A percentile compares a stretch with the other conserved stretches of the same genome.
Conservation (phyloP, 2,113 vertebrate species). For the Bungarus multicinctus region DNA sequence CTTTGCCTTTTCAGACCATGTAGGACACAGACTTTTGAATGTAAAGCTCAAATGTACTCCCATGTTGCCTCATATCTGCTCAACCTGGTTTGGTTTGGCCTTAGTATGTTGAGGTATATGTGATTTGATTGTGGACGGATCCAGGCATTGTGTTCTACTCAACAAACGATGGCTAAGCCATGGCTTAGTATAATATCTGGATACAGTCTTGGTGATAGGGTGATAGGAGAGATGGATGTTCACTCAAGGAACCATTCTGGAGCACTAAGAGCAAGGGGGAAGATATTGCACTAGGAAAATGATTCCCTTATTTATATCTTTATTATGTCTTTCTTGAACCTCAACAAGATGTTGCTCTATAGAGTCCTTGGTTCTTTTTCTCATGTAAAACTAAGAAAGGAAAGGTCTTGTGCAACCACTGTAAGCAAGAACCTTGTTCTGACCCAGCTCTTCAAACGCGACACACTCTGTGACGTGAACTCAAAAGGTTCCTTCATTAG, state of each 20-base stretch:
- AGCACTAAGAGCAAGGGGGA: neutral
- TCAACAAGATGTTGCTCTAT: neutral
- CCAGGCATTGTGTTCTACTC: neutral
- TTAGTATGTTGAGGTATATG: neutral
- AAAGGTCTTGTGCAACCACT: no score
- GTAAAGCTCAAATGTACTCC: neutral
- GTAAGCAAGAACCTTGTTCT: no score
- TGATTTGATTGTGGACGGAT: neutral
- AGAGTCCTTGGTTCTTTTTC: neutral
- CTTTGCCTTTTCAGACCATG: neutral
- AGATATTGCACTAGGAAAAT: neutral
- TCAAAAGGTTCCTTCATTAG: no score
- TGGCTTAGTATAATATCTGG: neutral
- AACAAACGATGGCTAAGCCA: neutral
- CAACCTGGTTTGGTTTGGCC: neutral
- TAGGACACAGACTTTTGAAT: neutral
- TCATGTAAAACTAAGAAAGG: no score
- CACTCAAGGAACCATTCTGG: neutral
- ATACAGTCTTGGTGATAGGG: neutral
- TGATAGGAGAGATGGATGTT: no score
- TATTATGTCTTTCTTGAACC: neutral
- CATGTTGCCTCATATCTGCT: neutral
- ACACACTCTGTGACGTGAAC: no score
- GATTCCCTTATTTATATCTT: neutral
- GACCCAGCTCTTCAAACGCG: no score